A percentile compares a stretch with the other conserved stretches of the same genome.
Evolutionary conservation across 2,797 vertebrate genomes (phyloP).

Genomic region (Choloepus didactylus): DNA sequence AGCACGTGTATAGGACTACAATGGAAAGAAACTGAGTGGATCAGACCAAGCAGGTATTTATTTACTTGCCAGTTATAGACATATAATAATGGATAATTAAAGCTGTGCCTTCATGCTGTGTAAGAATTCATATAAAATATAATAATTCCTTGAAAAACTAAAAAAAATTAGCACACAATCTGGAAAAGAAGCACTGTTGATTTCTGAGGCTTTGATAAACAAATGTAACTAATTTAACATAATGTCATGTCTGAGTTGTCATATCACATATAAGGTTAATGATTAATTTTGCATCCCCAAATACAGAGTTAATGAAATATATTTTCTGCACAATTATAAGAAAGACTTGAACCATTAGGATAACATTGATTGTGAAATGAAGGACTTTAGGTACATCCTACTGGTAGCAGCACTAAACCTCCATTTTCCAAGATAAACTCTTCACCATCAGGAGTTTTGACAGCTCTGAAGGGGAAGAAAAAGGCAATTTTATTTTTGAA

Average conservation of each 20-base stretch:
- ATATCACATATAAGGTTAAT: background rate
- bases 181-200: background rate
- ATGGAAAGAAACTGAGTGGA: background rate
- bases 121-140: slow-evolving; percentile 31
- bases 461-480: slow-evolving; percentile 84
- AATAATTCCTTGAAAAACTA: slow-evolving; percentile 48
- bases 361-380: slow-evolving; percentile 82
- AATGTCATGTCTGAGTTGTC: background rate
- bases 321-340: slow-evolving; percentile 35
- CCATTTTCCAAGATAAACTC: slow-evolving; percentile 85
- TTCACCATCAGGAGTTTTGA: slow-evolving; percentile 86
- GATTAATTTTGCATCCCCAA: slow-evolving; percentile 65
- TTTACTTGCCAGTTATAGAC: slow-evolving; percentile 34
- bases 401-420: slow-evolving; percentile 77
- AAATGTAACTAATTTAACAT: slow-evolving; percentile 19
- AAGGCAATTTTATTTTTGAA: slow-evolving; percentile 75
- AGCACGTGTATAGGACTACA: background rate
- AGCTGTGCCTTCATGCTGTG: background rate
- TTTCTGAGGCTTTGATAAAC: background rate
- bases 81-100: slow-evolving; percentile 8
- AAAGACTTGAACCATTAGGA: slow-evolving; percentile 79
- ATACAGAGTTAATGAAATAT: background rate
- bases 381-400: slow-evolving; percentile 80
- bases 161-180: background rate
- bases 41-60: background rate